phyloP scores from a whole-genome alignment of 2,113 vertebrate genomes.

The Ceuthmochares aereus region DNA sequence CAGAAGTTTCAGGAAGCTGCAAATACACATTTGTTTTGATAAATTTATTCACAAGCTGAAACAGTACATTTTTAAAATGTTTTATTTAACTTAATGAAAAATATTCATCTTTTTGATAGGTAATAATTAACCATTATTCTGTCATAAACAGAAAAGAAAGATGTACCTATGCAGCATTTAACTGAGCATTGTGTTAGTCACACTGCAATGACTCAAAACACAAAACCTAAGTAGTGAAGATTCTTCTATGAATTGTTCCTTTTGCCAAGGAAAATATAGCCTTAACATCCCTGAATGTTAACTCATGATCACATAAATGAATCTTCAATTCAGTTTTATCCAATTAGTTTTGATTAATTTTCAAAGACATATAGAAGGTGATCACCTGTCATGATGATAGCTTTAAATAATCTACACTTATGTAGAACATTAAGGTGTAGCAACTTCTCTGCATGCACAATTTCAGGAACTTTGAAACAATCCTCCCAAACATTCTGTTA shows the following conservation, averaged over 20 bases:
- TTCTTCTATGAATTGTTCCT: conserved; percentile 62
- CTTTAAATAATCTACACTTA: not conserved
- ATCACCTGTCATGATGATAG: not conserved
- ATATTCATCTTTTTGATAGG: conserved; percentile 73
- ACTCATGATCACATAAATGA: conserved; percentile 38
- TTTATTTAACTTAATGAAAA: conserved; percentile 76
- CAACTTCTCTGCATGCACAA: not conserved
- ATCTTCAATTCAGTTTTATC: not conserved
- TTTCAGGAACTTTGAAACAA: not conserved
- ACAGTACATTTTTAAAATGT: conserved; percentile 46
- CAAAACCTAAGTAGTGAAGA: conserved; percentile 57
- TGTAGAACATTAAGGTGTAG: not conserved
- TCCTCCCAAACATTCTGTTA: not conserved
- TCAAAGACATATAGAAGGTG: not conserved
- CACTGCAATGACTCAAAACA: conserved; percentile 72
- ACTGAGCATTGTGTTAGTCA: conserved; percentile 72
- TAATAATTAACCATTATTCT: conserved; percentile 77
- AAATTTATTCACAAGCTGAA: conserved; percentile 62
- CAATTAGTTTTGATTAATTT: not conserved
- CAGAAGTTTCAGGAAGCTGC: conserved; percentile 43
- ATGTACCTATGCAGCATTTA: conserved; percentile 62
- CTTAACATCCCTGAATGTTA: conserved; percentile 24
- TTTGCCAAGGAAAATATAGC: conserved; percentile 33
- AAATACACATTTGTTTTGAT: conserved; percentile 64
- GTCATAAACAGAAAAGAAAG: conserved; percentile 78